Evolutionary conservation across 30 jellyfish, hydroid and myxozoan species (phyloP).

Genomic region (Sanderia malayensis): DNA sequence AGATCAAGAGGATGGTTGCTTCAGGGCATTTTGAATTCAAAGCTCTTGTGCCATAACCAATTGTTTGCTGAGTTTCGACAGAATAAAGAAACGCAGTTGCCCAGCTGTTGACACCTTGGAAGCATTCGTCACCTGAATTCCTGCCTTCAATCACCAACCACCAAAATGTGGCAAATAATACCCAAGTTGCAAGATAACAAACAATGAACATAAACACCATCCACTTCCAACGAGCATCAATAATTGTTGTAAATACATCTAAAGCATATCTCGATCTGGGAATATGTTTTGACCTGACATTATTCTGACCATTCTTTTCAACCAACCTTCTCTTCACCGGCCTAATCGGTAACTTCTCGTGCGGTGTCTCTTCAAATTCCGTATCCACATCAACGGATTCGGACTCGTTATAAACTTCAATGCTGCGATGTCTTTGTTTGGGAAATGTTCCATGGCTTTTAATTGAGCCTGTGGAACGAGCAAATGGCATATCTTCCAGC

Average conservation of each 20-base stretch:
- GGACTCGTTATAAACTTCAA: conserved; percentile 29
- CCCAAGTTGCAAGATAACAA: conserved; percentile 71
- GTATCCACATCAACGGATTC: conserved; percentile 38
- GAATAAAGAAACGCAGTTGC: conserved; percentile 77
- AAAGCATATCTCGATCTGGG: conserved; percentile 73
- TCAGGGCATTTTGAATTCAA: conserved; percentile 73
- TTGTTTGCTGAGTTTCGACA: conserved; percentile 89
- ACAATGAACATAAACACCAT: conserved; percentile 53
- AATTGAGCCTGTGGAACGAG: conserved; percentile 7
- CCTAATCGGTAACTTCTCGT: conserved; percentile 51
- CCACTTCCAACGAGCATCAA: conserved; percentile 98
- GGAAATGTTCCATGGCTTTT: conserved; percentile 41
- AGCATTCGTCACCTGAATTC: conserved; percentile 46
- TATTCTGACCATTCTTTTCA: conserved; percentile 85
- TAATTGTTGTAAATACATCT: conserved; percentile 82
- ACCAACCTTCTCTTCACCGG: conserved; percentile 70
- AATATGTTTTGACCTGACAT: conserved; percentile 75
- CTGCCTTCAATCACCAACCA: conserved; percentile 65
- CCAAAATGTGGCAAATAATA: conserved; percentile 77
- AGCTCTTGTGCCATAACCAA: conserved; percentile 94
- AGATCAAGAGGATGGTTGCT: conserved; percentile 69
- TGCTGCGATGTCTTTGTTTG: conserved; percentile 19
- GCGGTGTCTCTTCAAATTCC: conserved; percentile 39
- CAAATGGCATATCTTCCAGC: conserved; percentile 13
- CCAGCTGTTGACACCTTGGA: conserved; percentile 59